Evolutionary conservation across 2,797 vertebrate species (phyloP).

Genomic region (Choloepus didactylus): DNA sequence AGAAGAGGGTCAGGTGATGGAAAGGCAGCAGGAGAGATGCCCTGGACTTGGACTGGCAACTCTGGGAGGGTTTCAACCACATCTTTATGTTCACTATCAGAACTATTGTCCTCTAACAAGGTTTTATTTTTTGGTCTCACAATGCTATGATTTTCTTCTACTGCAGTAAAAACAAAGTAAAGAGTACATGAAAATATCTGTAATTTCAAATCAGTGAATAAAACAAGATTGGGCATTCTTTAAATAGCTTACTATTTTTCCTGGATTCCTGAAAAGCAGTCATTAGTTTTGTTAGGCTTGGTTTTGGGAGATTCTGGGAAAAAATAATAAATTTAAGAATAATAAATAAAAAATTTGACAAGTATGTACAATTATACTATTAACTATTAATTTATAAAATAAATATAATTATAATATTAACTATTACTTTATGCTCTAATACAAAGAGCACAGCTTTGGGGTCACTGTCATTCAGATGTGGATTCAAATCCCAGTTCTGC

Average conservation of each 20-base stretch:
- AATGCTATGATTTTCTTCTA: constrained; percentile 82
- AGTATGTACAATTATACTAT: background rate
- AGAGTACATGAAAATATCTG: constrained; percentile 28
- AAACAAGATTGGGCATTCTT: constrained; percentile 16
- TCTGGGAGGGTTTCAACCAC: no score
- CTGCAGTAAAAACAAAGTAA: constrained; percentile 72
- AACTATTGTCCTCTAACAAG: constrained; percentile 86
- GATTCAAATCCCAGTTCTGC: background rate
- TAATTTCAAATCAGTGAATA: constrained; percentile 41
- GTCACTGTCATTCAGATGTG: constrained; percentile 43
- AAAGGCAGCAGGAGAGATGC: no score
- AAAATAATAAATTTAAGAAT: constrained; percentile 62
- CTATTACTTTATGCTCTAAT: background rate
- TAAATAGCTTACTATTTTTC: constrained; percentile 88
- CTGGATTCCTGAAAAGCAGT: constrained; percentile 89
- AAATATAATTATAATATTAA: background rate
- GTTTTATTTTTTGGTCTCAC: constrained; percentile 77
- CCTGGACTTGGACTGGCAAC: no score
- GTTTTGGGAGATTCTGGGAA: constrained; percentile 91
- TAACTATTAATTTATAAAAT: background rate
- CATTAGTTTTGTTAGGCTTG: constrained; percentile 91
- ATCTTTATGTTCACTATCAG: no score
- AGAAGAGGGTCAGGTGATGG: constrained; percentile 51
- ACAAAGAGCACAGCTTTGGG: background rate
- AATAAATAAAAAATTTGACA: background rate